These are phyloP conservation scores for Erebia palarica DNA, from an alignment of 2,888 invertebrate genomes.

Conservation along the genomic window DNA sequence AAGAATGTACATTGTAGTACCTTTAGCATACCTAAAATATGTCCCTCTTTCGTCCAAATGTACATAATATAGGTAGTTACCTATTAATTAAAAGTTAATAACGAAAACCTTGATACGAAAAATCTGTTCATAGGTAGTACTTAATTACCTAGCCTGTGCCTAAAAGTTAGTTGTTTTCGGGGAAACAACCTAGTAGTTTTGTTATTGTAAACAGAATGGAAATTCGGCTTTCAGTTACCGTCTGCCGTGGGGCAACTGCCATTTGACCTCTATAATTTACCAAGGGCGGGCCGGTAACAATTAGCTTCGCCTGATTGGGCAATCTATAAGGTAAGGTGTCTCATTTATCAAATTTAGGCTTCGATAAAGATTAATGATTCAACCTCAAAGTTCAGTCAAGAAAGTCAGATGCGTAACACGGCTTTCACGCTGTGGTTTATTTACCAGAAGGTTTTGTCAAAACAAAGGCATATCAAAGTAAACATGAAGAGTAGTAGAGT, in stretches of 20 bases:
- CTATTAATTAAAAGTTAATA: no score
- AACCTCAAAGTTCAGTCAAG: slow-evolving; percentile 20
- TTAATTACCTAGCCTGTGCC: neutral
- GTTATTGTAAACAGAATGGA: slow-evolving; percentile 9
- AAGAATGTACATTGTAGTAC: no score
- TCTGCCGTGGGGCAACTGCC: neutral
- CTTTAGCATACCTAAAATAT: no score
- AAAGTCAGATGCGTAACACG: neutral
- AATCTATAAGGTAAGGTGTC: slow-evolving; percentile 26
- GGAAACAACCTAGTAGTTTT: slow-evolving; percentile 3
- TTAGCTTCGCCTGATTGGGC: slow-evolving; percentile 26
- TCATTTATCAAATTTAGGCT: slow-evolving; percentile 27
- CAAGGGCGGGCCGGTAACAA: slow-evolving; percentile 24
- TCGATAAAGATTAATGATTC: slow-evolving; percentile 26
- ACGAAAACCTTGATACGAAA: no score
- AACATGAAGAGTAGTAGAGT: no score
- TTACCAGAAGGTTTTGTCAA: neutral
- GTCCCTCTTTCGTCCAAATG: neutral
- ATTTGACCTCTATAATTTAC: slow-evolving; percentile 24
- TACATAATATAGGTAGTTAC: neutral
- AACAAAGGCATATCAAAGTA: neutral
- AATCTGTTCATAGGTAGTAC: neutral
- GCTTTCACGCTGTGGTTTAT: neutral
- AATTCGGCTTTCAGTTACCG: slow-evolving; percentile 5
- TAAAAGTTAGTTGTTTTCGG: neutral